Percentiles rank a stretch among this genome's conserved stretches.
Conservation (phyloP, 30 jellyfish, hydroid and myxozoan species). For the Haliclystus octoradiatus region DNA sequence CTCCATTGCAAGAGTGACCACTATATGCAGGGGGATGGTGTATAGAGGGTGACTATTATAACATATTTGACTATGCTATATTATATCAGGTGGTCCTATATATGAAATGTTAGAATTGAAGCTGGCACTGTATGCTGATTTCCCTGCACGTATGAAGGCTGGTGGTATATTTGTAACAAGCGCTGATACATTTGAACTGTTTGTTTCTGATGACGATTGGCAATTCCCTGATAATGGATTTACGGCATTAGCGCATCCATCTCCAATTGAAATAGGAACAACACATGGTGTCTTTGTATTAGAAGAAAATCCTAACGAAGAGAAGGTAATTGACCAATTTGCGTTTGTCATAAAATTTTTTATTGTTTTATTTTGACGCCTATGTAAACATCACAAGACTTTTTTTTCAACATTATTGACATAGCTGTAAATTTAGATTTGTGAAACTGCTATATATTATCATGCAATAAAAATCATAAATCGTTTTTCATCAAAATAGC, state of each 20-base stretch:
- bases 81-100: conserved; percentile 90
- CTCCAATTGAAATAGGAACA: conserved; percentile 90
- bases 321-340: conserved; percentile 11
- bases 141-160: conserved; percentile 80
- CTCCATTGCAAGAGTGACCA: no score
- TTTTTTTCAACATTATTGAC: not conserved
- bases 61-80: no score
- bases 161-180: conserved; percentile 92
- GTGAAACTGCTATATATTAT: not conserved
- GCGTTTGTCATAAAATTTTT: not conserved
- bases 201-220: conserved; percentile 67
- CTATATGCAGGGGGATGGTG: no score
- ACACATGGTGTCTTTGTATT: conserved; percentile 88
- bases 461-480: no score
- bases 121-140: conserved; percentile 83
- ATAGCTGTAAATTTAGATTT: not conserved
- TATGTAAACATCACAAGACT: not conserved
- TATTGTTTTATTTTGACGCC: not conserved
- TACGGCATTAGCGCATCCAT: conserved; percentile 85
- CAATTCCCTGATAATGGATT: conserved; percentile 51
- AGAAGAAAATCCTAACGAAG: conserved; percentile 32
- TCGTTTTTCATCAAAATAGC: no score
- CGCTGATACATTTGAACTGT: conserved; percentile 81
- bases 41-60: no score
- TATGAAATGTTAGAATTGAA: conserved; percentile 72